These are phyloP conservation scores for Sebastes cheni DNA, from an alignment of 2,797 vertebrate species.

Conservation along the genomic window DNA sequence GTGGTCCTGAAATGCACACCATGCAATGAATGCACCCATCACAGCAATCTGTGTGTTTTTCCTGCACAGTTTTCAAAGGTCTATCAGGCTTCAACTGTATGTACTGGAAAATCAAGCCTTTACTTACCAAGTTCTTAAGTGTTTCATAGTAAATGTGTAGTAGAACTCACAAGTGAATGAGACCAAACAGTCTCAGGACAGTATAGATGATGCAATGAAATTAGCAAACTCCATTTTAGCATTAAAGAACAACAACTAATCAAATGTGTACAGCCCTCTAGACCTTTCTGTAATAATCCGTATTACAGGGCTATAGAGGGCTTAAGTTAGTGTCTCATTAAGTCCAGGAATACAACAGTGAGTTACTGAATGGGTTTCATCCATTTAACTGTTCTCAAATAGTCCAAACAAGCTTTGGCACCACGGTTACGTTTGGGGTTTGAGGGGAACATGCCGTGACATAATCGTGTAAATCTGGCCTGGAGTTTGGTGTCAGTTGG, in stretches of 20 bases:
- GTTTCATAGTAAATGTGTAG: neutral
- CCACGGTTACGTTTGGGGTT: neutral
- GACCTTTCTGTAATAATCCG: neutral
- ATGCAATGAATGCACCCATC: neutral
- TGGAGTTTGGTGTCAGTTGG: neutral
- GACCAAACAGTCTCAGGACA: neutral
- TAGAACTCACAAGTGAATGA: neutral
- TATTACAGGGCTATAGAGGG: neutral
- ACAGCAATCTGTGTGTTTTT: neutral
- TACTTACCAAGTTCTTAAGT: neutral
- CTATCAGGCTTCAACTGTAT: neutral
- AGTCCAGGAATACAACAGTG: conserved; percentile 9
- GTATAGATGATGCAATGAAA: neutral
- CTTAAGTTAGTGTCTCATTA: neutral
- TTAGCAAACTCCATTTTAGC: neutral
- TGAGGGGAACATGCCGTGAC: conserved; percentile 22
- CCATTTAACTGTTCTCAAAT: conserved; percentile 38
- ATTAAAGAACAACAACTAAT: neutral
- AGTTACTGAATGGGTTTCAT: conserved; percentile 22
- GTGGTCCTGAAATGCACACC: neutral
- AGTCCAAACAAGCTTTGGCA: neutral
- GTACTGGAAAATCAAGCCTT: neutral
- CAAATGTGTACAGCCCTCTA: neutral
- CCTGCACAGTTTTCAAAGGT: neutral
- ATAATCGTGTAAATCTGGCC: conserved; percentile 25